Evolutionary conservation across 1,140 invertebrate species (phyloP).

Genomic region (Drosophila mauritiana): DNA sequence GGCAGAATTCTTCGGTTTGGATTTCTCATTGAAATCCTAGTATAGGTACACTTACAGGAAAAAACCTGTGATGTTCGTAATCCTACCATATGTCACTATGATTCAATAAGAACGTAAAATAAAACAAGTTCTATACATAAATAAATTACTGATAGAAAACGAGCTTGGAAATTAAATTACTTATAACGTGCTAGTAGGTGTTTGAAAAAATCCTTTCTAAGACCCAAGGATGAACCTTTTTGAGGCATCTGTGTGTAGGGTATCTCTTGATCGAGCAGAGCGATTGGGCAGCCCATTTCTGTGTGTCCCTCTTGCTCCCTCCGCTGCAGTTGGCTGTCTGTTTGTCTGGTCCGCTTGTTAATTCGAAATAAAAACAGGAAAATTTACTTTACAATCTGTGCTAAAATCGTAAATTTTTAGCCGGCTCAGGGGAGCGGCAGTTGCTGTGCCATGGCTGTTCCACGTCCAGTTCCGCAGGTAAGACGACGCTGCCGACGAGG

Average conservation of each 20-base stretch:
- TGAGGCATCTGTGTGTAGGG: slow-evolving; percentile 1
- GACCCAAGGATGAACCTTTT: not conserved
- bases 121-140: too few species aligned
- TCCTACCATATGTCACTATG: too few species aligned
- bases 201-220: not conserved
- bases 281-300: not conserved
- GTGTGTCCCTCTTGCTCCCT: slow-evolving; percentile 15
- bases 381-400: slow-evolving; percentile 82
- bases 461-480: slow-evolving; percentile 36
- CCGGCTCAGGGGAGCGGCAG: slow-evolving; percentile 66
- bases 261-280: not conserved
- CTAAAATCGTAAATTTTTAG: slow-evolving; percentile 81
- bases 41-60: too few species aligned
- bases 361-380: slow-evolving; percentile 82
- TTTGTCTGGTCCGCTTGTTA: slow-evolving; percentile 71
- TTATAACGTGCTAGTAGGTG: too few species aligned
- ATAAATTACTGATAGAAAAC: too few species aligned
- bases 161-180: not conserved
- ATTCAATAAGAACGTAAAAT: too few species aligned
- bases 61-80: too few species aligned
- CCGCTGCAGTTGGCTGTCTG: slow-evolving; percentile 31
- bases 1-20: not conserved
- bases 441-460: slow-evolving; percentile 30
- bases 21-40: not conserved
- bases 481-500: slow-evolving; percentile 5